phyloP scores from a whole-genome alignment of 2,113 vertebrate species.

The Chloroceryle aenea region DNA sequence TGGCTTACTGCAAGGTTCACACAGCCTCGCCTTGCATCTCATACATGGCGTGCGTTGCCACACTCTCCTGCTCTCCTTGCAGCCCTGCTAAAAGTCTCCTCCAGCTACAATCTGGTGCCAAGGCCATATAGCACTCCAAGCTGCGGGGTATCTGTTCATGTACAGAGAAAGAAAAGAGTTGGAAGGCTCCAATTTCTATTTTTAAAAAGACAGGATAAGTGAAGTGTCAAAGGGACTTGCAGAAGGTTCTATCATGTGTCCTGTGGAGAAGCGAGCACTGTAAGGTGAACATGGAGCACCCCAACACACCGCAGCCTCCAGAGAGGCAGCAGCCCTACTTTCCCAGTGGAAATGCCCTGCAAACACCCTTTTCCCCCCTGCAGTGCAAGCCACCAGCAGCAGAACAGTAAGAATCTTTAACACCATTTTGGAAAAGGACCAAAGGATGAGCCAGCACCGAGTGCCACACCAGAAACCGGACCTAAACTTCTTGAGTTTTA shows the following conservation, averaged over 20 bases:
- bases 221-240: background rate
- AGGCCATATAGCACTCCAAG: background rate
- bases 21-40: background rate
- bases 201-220: background rate
- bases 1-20: background rate
- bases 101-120: background rate
- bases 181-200: background rate
- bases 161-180: background rate
- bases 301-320: fast-evolving
- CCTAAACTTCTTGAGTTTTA: background rate
- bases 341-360: background rate
- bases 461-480: fast-evolving
- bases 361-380: background rate
- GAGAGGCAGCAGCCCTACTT: background rate
- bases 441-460: background rate
- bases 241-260: background rate
- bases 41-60: background rate
- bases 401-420: background rate
- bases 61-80: background rate
- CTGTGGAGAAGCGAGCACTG: background rate
- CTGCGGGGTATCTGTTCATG: background rate
- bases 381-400: background rate
- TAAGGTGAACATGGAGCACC: background rate
- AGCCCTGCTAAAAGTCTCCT: background rate
- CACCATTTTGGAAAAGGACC: background rate